Evolutionary conservation across 2,888 invertebrate genomes (phyloP).

Genomic region (Teleiodes luculella): DNA sequence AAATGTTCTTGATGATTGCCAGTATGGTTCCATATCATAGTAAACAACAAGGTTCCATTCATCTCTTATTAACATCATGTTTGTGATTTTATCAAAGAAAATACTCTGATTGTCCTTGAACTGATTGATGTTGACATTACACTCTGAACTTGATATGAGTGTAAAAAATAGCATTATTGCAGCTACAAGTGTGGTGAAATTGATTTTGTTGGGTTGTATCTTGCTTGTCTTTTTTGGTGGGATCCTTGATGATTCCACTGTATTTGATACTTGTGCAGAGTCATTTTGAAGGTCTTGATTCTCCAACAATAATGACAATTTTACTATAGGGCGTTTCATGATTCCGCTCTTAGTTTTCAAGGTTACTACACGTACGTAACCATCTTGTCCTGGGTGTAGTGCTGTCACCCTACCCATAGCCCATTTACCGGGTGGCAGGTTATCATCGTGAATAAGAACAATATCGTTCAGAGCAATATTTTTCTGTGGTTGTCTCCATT

Average conservation of each 20-base stretch:
- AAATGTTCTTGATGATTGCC: conserved; percentile 11
- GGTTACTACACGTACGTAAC: conserved; percentile 20
- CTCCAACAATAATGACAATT: neutral
- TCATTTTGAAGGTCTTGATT: neutral
- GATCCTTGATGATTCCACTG: too few relatives aligned
- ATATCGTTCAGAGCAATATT: too few relatives aligned
- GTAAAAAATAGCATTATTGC: neutral
- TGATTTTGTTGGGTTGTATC: neutral
- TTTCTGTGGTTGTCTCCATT: too few relatives aligned
- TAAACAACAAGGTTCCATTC: conserved; percentile 23
- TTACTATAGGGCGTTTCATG: conserved; percentile 12
- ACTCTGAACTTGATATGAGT: neutral
- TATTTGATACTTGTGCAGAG: too few relatives aligned
- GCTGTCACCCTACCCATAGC: too few relatives aligned
- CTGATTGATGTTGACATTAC: too few relatives aligned
- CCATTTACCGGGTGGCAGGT: too few relatives aligned
- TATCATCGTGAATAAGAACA: too few relatives aligned
- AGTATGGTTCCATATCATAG: conserved; percentile 20
- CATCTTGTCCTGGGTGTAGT: too few relatives aligned
- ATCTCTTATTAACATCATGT: conserved; percentile 19
- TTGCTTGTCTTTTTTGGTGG: neutral
- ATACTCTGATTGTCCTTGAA: too few relatives aligned
- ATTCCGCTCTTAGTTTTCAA: conserved; percentile 21
- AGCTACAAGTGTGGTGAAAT: neutral
- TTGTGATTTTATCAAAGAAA: conserved; percentile 22